A percentile compares a stretch with the other conserved stretches of the same genome.
phyloP scores from a whole-genome alignment of 2,797 vertebrate species.

The Prunella strophiata region DNA sequence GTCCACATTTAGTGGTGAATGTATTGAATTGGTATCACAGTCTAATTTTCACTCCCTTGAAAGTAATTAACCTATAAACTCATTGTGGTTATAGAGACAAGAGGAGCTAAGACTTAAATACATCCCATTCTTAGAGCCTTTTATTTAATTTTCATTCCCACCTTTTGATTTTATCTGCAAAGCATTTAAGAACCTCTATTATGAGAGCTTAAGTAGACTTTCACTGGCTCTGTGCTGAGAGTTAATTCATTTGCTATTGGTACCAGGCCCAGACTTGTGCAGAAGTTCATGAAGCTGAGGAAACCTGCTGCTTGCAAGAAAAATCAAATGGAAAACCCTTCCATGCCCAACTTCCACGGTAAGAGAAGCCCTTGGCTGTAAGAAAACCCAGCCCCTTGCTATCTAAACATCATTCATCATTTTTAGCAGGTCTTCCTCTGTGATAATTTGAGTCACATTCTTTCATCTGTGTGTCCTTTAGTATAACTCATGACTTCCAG shows the following conservation, averaged over 20 bases:
- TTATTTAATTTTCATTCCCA: background rate
- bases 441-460: background rate
- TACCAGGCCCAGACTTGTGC: background rate
- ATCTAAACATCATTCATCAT: background rate
- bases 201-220: background rate
- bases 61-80: slow-evolving; percentile 18
- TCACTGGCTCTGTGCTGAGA: background rate
- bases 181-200: background rate
- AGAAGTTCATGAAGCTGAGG: background rate
- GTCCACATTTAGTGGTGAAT: background rate
- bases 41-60: slow-evolving; percentile 16
- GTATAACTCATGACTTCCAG: background rate
- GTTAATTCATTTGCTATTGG: background rate
- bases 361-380: background rate
- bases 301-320: background rate
- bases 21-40: background rate
- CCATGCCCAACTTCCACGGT: background rate
- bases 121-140: background rate
- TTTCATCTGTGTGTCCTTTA: background rate
- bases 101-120: background rate
- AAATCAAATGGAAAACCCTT: background rate
- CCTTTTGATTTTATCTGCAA: slow-evolving; percentile 10
- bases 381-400: background rate
- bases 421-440: background rate
- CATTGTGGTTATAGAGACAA: background rate